Evolutionary conservation across 1,140 invertebrate species (phyloP).

Genomic region (Hyphantria cunea): DNA sequence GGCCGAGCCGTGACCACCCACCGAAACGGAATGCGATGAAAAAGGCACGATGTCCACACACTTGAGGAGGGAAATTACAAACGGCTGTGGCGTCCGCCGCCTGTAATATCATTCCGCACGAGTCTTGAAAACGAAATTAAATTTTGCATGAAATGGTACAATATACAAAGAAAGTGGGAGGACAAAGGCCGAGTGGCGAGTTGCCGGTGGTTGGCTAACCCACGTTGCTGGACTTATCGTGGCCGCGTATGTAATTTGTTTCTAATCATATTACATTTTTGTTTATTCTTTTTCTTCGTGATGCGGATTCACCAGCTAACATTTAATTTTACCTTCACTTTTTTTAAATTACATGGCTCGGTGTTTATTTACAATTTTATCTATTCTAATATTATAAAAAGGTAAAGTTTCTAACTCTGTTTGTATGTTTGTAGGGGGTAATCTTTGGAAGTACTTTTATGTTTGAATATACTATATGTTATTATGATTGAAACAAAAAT

Average conservation of each 20-base stretch:
- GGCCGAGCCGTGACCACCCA: slow-evolving; percentile 46
- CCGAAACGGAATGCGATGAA: slow-evolving; percentile 79
- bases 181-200: slow-evolving; percentile 68
- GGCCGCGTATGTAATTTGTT: slow-evolving; percentile 67
- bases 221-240: slow-evolving; percentile 68
- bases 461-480: no score
- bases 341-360: slow-evolving; percentile 17
- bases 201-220: slow-evolving; percentile 54
- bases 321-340: slow-evolving; percentile 38
- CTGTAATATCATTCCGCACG: slow-evolving; percentile 79
- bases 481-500: no score
- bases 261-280: slow-evolving; percentile 77
- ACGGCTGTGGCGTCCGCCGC: slow-evolving; percentile 59
- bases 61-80: slow-evolving; percentile 78
- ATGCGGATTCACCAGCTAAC: slow-evolving; percentile 38
- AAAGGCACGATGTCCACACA: slow-evolving; percentile 76
- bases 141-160: slow-evolving; percentile 81
- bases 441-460: no score
- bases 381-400: no score
- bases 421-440: no score
- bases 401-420: no score
- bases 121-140: slow-evolving; percentile 81
- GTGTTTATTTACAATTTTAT: no score
- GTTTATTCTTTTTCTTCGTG: slow-evolving; percentile 51
- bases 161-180: slow-evolving; percentile 78